A percentile compares a stretch with the other conserved stretches of the same genome.
phyloP scores from a whole-genome alignment of 2,888 invertebrate genomes.

The Galerucella pusilla region DNA sequence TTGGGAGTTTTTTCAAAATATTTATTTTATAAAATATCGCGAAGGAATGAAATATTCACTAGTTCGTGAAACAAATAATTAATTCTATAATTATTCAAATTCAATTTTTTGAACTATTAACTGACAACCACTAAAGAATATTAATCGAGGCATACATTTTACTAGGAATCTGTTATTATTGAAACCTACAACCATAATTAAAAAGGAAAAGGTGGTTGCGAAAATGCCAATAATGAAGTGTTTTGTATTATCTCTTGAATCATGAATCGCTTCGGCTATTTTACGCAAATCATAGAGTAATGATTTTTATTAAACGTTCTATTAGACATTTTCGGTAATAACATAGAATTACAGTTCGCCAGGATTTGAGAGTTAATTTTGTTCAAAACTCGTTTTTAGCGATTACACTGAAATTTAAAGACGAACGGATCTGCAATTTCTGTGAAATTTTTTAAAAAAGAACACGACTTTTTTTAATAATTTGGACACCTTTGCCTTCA shows the following conservation, averaged over 20 bases:
- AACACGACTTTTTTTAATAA: constrained; percentile 32
- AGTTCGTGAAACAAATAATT: too few relatives aligned
- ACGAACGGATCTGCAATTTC: constrained; percentile 19
- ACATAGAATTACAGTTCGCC: constrained; percentile 34
- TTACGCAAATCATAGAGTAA: constrained; percentile 33
- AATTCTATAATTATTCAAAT: too few relatives aligned
- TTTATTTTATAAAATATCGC: too few relatives aligned
- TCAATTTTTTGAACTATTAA: neutral
- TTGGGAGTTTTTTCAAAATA: too few relatives aligned
- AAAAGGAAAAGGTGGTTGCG: constrained; percentile 7
- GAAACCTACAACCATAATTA: constrained; percentile 7
- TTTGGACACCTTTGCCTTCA: constrained; percentile 36
- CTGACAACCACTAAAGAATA: neutral
- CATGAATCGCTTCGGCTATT: constrained; percentile 28
- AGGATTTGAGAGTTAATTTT: constrained; percentile 31
- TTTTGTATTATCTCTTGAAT: constrained; percentile 21
- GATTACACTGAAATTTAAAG: constrained; percentile 35
- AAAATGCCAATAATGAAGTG: constrained; percentile 24
- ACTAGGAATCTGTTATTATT: neutral
- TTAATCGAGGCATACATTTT: neutral
- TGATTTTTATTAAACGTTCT: constrained; percentile 20
- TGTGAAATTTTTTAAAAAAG: constrained; percentile 11
- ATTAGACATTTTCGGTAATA: constrained; percentile 35
- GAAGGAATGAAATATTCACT: too few relatives aligned
- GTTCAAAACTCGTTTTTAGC: constrained; percentile 34